Base-by-base conservation (phyloP, 2,888 invertebrate genomes). In the Scotopteryx bipunctaria region DNA sequence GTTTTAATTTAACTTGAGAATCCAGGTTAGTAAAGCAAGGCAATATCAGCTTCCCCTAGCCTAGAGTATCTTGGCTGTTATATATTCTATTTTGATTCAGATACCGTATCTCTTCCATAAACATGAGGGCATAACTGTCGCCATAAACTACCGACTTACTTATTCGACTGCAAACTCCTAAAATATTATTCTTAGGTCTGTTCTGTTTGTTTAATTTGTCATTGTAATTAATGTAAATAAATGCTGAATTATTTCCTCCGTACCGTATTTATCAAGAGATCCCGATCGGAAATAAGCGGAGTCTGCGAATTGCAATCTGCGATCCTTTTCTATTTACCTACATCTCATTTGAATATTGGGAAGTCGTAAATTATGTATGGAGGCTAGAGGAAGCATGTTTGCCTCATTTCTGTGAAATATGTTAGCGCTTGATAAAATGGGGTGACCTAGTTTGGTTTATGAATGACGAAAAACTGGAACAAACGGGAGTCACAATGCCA, bases 171-270 rank as follows among this genome's bases (percentile, higher is more conserved):
- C 17, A 36, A 32, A 31, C 31, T 21, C 27, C 11, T 31, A 14
- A 35, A 35, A 38, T 21, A 29, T 14, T 17, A 21, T 25, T 23
- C 19, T 17, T n/a, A 40, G 5, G 36, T 14, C 25, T 15, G 6
- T 11, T 33, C 37, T 21, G 40, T 13, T 8, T 70, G 67, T 78
- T 78, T 76, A 77, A 83, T 86, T 73, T 85, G 74, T 73, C 59
- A 86, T 79, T 83, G 80, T 81, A 86, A 86, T 86, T 78, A 76
- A 86, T 83, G 84, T 64, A 76, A 84, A 85, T 80, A 64, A 75
- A 69, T 76, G 66, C 74, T 68, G 73, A 69, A 75, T 72, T 64
- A 77, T 81, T 82, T 81, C 73, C 73, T 75, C 70, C 63, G 69
- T 14, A 65, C 70, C 71, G 66, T 77, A 79, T 83, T 83, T 85